These are phyloP conservation scores for Nowickia ferox DNA, from an alignment of 2,888 invertebrate genomes.

Conservation along the genomic window DNA sequence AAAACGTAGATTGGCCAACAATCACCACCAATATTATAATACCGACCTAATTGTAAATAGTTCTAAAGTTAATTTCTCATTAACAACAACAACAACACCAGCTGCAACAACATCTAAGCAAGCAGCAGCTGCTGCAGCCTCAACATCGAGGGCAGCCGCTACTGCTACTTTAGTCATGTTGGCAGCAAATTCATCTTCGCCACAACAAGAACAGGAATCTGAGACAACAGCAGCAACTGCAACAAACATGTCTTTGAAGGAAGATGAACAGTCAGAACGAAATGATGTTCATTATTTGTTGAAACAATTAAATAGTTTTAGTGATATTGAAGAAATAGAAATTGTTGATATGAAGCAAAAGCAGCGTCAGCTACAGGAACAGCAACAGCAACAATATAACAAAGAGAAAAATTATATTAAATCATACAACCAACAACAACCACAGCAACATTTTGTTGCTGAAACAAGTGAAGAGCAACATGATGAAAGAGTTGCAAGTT, in stretches of 20 bases:
- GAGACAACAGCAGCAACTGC: conserved; percentile 15
- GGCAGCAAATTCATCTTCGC: conserved; percentile 69
- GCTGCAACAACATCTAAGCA: conserved; percentile 58
- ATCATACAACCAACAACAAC: conserved; percentile 64
- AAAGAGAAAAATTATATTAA: conserved; percentile 53
- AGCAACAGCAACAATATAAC: conserved; percentile 56
- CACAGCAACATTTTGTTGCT: conserved; percentile 59
- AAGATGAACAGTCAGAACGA: conserved; percentile 82
- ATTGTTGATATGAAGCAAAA: conserved; percentile 83
- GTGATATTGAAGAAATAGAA: conserved; percentile 84
- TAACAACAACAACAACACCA: conserved; percentile 53
- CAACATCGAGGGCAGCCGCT: conserved; percentile 68
- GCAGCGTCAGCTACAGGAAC: conserved; percentile 76
- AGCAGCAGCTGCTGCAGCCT: conserved; percentile 44
- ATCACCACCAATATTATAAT: conserved; percentile 75
- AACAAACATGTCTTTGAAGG: conserved; percentile 57
- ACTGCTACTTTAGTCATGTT: conserved; percentile 64
- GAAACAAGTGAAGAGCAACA: conserved; percentile 47
- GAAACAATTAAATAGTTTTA: conserved; percentile 84
- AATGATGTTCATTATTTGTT: conserved; percentile 84
- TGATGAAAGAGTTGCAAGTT: conserved; percentile 24
- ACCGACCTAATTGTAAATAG: conserved; percentile 80
- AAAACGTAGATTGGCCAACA: conserved; percentile 74
- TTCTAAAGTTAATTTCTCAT: conserved; percentile 69
- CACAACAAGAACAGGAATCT: conserved; percentile 64